Evolutionary conservation across 2,797 vertebrate genomes (phyloP).

Genomic region (Xiphorhynchus erythropygius): DNA sequence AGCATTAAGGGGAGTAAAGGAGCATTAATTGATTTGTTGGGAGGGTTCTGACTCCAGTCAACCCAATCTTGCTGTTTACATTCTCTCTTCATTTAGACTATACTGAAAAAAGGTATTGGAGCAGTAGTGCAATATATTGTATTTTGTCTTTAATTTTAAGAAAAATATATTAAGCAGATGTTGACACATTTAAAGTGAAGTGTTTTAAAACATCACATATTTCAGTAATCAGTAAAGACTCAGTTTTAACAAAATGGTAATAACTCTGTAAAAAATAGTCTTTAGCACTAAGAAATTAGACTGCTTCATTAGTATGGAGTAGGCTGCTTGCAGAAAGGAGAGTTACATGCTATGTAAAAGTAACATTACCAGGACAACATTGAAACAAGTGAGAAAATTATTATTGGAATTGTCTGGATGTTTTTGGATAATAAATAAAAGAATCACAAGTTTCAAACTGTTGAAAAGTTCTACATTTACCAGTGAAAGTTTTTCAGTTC

Average conservation of each 20-base stretch:
- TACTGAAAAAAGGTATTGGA: neutral
- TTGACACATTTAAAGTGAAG: neutral
- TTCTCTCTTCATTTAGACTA: neutral
- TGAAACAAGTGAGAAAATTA: neutral
- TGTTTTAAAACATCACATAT: neutral
- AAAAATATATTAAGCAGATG: neutral
- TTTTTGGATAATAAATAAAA: neutral
- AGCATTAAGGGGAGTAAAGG: conserved; percentile 49
- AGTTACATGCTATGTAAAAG: neutral
- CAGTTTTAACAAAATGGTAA: neutral
- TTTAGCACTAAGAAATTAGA: neutral
- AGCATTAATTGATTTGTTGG: conserved; percentile 62
- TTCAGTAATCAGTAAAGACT: neutral
- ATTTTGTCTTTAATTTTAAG: neutral
- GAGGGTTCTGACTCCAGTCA: conserved; percentile 26
- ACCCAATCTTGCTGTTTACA: conserved; percentile 14
- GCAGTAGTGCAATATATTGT: neutral
- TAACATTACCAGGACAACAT: neutral
- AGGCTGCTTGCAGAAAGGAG: neutral
- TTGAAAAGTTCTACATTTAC: neutral
- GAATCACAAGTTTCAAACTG: neutral
- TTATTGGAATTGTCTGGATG: neutral
- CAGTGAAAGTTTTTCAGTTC: neutral
- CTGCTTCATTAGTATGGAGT: neutral
- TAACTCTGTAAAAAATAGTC: neutral